Base-by-base conservation (phyloP, 2,797 vertebrate species). In the Centropyge bicolor region DNA sequence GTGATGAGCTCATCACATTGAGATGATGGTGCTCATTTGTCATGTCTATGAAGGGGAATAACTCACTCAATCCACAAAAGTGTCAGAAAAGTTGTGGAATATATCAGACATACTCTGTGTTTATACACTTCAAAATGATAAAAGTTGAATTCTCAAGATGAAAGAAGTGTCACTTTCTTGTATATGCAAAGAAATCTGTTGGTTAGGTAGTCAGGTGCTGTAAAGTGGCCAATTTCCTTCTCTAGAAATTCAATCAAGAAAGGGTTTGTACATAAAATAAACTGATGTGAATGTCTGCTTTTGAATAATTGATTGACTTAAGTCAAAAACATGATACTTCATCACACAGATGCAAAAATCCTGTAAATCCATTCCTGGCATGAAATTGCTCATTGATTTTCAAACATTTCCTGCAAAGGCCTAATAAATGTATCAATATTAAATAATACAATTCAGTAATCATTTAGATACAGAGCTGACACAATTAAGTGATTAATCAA, bases 1-100 rank as follows among this genome's bases (percentile, higher is more conserved):
- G 76, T 75, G 64, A 81, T 93, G 91, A 94, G 82, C 89, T 93
- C 90, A 93, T 88, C 81, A 67, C 16, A 20, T 51, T 76, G 61
- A 64, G 60, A 76, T 70, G 77, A 91, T 84, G 79, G 70, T 16
- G 56, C 82, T 91, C 92, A 81, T 92, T 92, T 91, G 82, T 93
- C 92, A 93, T 71, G 49, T 90, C 51, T 36, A 8, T 46, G 41
- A 70, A 54, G 19, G 68, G 72, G 81, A 75, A 84, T 59, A 64
- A 85, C 27, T 73, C 48, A 73, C 68, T 74, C 74, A 54, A n/a
- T 22, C 31, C 24, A 52, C 48, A 48, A 76, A 86, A 45, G 45
- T 55, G 70, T 76, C 36, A 14, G 13, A 27, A n/a, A 67, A 41
- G 45, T 31, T 67, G 54, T 59, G 52, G 27, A 74, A 59, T 22